Conservation (phyloP, 2,888 invertebrate species). For the Epinotia bilunana region DNA sequence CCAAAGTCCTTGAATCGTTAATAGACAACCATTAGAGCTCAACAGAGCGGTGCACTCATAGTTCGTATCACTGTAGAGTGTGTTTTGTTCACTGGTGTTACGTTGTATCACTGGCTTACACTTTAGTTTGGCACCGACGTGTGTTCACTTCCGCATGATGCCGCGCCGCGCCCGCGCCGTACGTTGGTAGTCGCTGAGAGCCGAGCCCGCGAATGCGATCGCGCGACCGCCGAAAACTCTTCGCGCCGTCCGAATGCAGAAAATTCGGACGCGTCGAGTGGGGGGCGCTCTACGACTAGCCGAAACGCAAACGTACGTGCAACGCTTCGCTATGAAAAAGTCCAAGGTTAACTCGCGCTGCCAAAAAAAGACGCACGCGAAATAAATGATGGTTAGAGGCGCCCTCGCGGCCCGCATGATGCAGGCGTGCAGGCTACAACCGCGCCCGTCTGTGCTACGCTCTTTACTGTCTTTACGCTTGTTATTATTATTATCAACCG, state of each 20-base stretch:
- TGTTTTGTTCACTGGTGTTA: constrained; percentile 61
- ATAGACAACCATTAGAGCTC: constrained; percentile 76
- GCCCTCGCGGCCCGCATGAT: constrained; percentile 71
- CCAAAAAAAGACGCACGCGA: constrained; percentile 85
- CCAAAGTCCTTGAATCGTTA: constrained; percentile 76
- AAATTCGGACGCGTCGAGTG: constrained; percentile 82
- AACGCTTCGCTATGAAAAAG: constrained; percentile 83
- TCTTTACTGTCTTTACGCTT: not conserved
- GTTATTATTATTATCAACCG: constrained; percentile 3
- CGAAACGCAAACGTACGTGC: constrained; percentile 80
- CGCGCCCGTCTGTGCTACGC: constrained; percentile 52
- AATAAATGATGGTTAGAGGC: constrained; percentile 81
- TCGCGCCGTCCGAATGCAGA: constrained; percentile 82
- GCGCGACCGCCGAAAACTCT: constrained; percentile 83
- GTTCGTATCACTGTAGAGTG: constrained; percentile 74
- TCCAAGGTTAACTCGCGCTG: constrained; percentile 84
- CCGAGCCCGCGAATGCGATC: constrained; percentile 82
- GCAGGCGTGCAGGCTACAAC: constrained; percentile 67
- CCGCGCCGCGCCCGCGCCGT: constrained; percentile 71
- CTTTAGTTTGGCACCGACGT: constrained; percentile 64
- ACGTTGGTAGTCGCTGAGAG: constrained; percentile 74
- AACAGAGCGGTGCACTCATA: constrained; percentile 77
- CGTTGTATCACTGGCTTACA: constrained; percentile 69
- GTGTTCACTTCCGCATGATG: constrained; percentile 82
- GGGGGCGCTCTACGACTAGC: constrained; percentile 83